Evolutionary conservation across 2,888 invertebrate genomes (phyloP), one percentile per base, ranked within the genome.

Genomic region (Mesorhabditis spiculigera): DNA sequence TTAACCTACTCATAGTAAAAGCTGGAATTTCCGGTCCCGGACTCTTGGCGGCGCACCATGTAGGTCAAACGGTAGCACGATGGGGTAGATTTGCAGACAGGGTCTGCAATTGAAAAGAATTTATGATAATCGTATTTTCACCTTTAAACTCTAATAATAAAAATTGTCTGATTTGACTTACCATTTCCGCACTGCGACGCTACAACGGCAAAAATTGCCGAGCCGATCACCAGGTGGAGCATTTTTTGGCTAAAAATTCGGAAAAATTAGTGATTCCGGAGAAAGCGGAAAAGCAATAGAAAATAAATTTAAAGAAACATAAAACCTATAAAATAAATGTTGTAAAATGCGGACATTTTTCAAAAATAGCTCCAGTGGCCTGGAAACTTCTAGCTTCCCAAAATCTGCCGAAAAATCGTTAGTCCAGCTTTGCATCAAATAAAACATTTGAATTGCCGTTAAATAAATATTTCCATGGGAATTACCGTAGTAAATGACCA

Each of bases 51-150:
- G 8, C 58, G 8, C n/a, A 50, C 8, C 58, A 50, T 50, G 58
- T 50, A 50, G 58, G 58, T 50, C 10, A 50, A n/a, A 50, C 58
- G 58, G n/a, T 50, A 50, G n/a, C 58, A 50, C n/a, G 58, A 50
- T n/a, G 58, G 58, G 10, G 58, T 50, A 13, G 8, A 13, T n/a
- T 10, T n/a, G 58, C 58, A 50, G n/a, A 50, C 58, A 10, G 58
- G 58, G 58, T 50, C 58, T 50, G 58, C 8, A 50, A 50, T 50
- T 50, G 58, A 13, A 50, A 50, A 50, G 58, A 50, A 50, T 50
- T 50, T 50, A 3, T n/a, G 28, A 28, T 28, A 10, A 13, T 13
- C 58, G n/a, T 13, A 50, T 50, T 50, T 50, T 10, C 3, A 50
- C n/a, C 58, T 50, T 50, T 13, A n/a, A 50, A 3, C 10, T 50